Percentiles rank a stretch among this genome's conserved stretches.
These are phyloP conservation scores for Rhorus exstirpatorius DNA, from an alignment of 2,888 invertebrate species.

Conservation along the genomic window DNA sequence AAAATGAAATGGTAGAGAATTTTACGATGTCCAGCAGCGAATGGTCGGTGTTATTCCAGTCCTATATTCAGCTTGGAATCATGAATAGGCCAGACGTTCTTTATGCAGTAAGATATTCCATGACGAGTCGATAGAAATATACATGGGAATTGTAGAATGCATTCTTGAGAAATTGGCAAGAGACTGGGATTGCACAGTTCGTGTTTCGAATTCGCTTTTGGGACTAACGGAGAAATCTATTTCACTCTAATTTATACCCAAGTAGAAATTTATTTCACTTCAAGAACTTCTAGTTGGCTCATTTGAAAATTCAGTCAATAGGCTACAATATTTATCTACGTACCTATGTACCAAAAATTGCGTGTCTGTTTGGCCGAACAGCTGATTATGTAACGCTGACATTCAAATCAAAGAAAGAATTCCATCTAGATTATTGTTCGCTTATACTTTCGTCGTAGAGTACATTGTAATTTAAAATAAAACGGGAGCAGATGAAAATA, in stretches of 20 bases:
- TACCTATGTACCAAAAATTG: too few relatives aligned
- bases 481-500: conserved; percentile 46
- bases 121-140: conserved; percentile 8
- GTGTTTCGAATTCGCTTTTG: background rate
- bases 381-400: too few relatives aligned
- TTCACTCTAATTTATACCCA: background rate
- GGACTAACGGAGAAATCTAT: background rate
- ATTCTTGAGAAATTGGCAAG: background rate
- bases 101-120: conserved; percentile 13
- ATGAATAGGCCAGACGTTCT: conserved; percentile 10
- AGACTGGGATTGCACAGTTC: background rate
- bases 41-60: conserved; percentile 9
- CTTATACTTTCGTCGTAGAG: conserved; percentile 27
- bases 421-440: background rate
- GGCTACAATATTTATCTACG: too few relatives aligned
- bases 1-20: conserved; percentile 32
- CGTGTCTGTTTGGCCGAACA: too few relatives aligned
- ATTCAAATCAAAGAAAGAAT: conserved; percentile 6
- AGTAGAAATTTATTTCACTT: background rate
- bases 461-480: conserved; percentile 58
- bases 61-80: conserved; percentile 10
- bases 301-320: background rate
- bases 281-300: background rate
- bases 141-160: conserved; percentile 14
- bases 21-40: conserved; percentile 44